Conservation (phyloP, 1,140 invertebrate species). For the Odontomachus brunneus region DNA sequence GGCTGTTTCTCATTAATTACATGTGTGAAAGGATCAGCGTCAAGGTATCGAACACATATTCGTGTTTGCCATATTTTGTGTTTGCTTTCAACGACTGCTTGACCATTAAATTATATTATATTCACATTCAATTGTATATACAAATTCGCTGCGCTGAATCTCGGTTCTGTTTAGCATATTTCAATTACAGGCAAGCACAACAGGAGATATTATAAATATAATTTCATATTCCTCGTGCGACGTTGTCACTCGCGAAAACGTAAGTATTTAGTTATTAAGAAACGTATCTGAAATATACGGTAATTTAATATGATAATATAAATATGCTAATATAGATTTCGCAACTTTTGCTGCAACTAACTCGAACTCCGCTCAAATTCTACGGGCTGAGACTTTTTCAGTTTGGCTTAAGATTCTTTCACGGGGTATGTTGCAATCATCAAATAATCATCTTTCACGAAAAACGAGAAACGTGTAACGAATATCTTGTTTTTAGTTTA, state of each 20-base stretch:
- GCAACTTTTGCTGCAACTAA: conserved; percentile 22
- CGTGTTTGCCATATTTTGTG: too few relatives aligned
- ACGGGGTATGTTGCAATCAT: background rate
- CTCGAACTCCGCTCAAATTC: background rate
- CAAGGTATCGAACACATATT: too few relatives aligned
- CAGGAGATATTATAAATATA: background rate
- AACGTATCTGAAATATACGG: background rate
- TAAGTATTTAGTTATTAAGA: conserved; percentile 17
- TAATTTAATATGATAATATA: background rate
- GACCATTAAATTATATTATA: too few relatives aligned
- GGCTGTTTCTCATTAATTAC: too few relatives aligned
- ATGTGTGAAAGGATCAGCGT: too few relatives aligned
- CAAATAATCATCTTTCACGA: background rate
- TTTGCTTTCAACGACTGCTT: too few relatives aligned
- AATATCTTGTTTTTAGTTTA: conserved; percentile 11
- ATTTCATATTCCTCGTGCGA: background rate
- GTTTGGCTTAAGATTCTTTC: conserved; percentile 29
- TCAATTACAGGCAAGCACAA: conserved; percentile 4
- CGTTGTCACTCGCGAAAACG: conserved; percentile 3
- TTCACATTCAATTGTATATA: too few relatives aligned
- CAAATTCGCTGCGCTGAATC: too few relatives aligned
- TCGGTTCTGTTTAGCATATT: too few relatives aligned
- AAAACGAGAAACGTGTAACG: background rate
- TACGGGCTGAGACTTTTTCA: conserved; percentile 18
- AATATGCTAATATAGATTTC: conserved; percentile 34